Evolutionary conservation across 2,888 invertebrate species (phyloP), one percentile per base, ranked within the genome.

Genomic region (Lochmaea capreae): DNA sequence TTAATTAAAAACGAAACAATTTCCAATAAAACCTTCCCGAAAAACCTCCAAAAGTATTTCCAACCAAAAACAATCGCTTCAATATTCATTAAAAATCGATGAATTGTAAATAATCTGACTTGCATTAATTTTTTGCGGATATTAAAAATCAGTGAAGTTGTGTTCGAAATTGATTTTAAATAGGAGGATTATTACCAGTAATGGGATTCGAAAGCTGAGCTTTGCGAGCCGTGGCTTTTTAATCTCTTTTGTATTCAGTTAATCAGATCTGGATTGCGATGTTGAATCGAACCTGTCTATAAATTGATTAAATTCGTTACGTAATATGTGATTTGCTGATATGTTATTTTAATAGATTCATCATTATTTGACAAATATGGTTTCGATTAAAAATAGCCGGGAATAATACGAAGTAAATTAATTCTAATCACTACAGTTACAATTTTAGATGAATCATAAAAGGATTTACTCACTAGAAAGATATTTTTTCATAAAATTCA

Each of bases 161-260:
- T 49, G 75, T 80, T 79, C 79, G 80, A 80, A 86, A 86, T 85
- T 85, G 85, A 85, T 85, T 85, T 85, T 82, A 84, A 85, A 85
- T 84, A 80, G 83, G 77, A 79, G 84, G 85, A 85, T 85, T 85
- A 85, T 81, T 79, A 81, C 76, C 81, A 78, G 82, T 83, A 85
- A 84, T 83, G 81, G 83, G 82, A 84, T 79, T 82, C 79, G 79
- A 81, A 81, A 80, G 80, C 80, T 80, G 79, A 80, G 84, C 82
- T 83, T 83, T 82, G 77, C 82, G 78, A 79, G 74, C 79, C 81
- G 81, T 81, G 81, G 82, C 83, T 82, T 83, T 83, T 83, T 82
- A 83, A 83, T 83, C 81, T 81, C 76, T 77, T 79, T 73, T 78
- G 79, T 76, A 79, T 81, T 82, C 80, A 78, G 77, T 78, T 82